These are phyloP conservation scores for Harlomillsia oculata DNA, from an alignment of 1,140 invertebrate genomes.

Conservation along the genomic window DNA sequence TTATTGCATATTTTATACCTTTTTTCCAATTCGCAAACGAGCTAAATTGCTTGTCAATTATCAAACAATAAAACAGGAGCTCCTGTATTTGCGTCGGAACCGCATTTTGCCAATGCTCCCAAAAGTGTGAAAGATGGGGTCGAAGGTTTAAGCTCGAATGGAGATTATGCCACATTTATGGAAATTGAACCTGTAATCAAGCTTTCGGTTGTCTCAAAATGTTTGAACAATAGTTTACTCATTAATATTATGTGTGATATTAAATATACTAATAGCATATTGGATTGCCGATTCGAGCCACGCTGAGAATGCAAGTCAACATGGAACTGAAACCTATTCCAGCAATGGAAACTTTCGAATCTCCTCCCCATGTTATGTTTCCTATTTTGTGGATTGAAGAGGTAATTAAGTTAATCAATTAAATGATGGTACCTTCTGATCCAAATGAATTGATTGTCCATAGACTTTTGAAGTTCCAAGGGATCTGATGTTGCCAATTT, in stretches of 20 bases:
- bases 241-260: background rate
- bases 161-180: slow-evolving; percentile 58
- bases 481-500: too few species aligned
- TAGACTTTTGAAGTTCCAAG: too few species aligned
- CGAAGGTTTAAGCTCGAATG: slow-evolving; percentile 58
- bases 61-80: slow-evolving; percentile 40
- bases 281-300: slow-evolving; percentile 44
- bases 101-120: slow-evolving; percentile 68
- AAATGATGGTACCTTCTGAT: too few species aligned
- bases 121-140: slow-evolving; percentile 53
- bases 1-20: background rate
- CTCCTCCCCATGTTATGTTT: slow-evolving; percentile 44
- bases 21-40: background rate
- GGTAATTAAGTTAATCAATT: slow-evolving; percentile 40
- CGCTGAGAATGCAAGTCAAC: slow-evolving; percentile 47
- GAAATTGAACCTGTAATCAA: slow-evolving; percentile 63
- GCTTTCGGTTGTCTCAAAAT: slow-evolving; percentile 3
- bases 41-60: background rate
- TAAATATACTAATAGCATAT: slow-evolving; percentile 42
- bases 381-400: slow-evolving; percentile 50
- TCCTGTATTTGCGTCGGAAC: slow-evolving; percentile 61
- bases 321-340: slow-evolving; percentile 43
- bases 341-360: slow-evolving; percentile 39
- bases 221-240: background rate
- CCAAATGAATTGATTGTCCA: too few species aligned